These are phyloP conservation scores for Drosophila ochracea DNA, from an alignment of 2,888 invertebrate genomes.

Conservation along the genomic window DNA sequence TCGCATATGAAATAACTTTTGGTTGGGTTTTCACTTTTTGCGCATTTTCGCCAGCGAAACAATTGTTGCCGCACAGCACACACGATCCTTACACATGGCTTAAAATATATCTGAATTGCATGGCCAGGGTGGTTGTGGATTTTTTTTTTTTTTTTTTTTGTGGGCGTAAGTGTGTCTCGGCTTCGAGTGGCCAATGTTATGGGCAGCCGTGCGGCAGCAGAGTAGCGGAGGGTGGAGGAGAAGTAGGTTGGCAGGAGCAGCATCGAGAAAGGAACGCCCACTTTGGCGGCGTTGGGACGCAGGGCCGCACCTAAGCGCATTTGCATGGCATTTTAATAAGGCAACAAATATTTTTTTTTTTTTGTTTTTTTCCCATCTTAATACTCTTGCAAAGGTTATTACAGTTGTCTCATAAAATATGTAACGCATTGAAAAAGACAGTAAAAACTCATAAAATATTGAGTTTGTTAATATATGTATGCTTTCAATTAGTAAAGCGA, in stretches of 20 bases:
- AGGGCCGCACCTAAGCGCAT: slow-evolving; percentile 73
- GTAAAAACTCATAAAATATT: background rate
- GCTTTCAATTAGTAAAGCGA: background rate
- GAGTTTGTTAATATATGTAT: background rate
- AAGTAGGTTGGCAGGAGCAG: background rate
- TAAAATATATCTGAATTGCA: slow-evolving; percentile 46
- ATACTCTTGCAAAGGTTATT: slow-evolving; percentile 24
- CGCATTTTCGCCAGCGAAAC: slow-evolving; percentile 58
- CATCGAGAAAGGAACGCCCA: slow-evolving; percentile 32
- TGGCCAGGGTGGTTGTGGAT: slow-evolving; percentile 52
- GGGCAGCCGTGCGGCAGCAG: slow-evolving; percentile 17
- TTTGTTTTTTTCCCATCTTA: slow-evolving; percentile 9
- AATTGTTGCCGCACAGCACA: slow-evolving; percentile 69
- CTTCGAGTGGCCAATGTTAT: slow-evolving; percentile 51
- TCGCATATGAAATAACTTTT: slow-evolving; percentile 77
- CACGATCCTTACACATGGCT: slow-evolving; percentile 26
- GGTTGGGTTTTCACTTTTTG: slow-evolving; percentile 68
- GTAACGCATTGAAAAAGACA: background rate
- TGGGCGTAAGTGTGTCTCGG: slow-evolving; percentile 44
- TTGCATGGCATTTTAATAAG: slow-evolving; percentile 79
- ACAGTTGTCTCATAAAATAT: background rate
- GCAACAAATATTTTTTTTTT: slow-evolving; percentile 34
- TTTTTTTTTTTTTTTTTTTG: slow-evolving; percentile 13
- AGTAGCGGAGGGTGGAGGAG: background rate
- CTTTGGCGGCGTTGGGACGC: slow-evolving; percentile 35